Percentiles rank a stretch among this genome's conserved stretches.
phyloP scores from a whole-genome alignment of 2,797 vertebrate genomes.

The Hydrocynus forskahlii region DNA sequence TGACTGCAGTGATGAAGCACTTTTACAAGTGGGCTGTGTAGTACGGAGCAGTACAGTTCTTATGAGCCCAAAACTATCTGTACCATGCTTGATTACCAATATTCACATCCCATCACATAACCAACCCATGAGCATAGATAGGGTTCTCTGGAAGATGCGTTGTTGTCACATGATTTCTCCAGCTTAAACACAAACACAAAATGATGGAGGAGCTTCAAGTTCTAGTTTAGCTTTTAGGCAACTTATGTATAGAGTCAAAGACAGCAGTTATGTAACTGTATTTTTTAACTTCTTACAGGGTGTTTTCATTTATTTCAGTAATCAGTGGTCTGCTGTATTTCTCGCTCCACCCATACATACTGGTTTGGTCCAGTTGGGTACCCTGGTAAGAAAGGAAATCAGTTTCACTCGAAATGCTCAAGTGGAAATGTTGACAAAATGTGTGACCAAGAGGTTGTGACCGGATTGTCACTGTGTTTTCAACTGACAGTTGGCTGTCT shows the following conservation, averaged over 20 bases:
- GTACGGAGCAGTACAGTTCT: not conserved
- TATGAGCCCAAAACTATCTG: not conserved
- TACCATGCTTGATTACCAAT: not conserved
- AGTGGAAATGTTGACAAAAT: not conserved
- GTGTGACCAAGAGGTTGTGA: not conserved
- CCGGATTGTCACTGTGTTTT: not conserved
- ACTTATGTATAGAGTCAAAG: not conserved
- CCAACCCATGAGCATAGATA: not conserved
- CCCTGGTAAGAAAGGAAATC: not conserved
- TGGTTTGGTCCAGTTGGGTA: not conserved
- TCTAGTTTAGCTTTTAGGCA: not conserved
- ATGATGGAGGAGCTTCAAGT: not conserved
- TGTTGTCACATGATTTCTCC: not conserved
- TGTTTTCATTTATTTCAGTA: no score
- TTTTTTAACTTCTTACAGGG: no score
- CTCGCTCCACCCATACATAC: not conserved
- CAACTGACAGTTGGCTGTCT: not conserved
- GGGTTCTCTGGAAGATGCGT: not conserved
- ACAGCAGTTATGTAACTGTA: not conserved
- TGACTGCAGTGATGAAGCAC: not conserved
- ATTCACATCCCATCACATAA: not conserved
- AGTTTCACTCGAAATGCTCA: not conserved
- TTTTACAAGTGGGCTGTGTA: not conserved
- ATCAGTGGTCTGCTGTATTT: not conserved
- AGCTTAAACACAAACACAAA: not conserved